Base-by-base conservation (phyloP, 1,140 invertebrate genomes). In the Brachionus asplanchnoidis region DNA sequence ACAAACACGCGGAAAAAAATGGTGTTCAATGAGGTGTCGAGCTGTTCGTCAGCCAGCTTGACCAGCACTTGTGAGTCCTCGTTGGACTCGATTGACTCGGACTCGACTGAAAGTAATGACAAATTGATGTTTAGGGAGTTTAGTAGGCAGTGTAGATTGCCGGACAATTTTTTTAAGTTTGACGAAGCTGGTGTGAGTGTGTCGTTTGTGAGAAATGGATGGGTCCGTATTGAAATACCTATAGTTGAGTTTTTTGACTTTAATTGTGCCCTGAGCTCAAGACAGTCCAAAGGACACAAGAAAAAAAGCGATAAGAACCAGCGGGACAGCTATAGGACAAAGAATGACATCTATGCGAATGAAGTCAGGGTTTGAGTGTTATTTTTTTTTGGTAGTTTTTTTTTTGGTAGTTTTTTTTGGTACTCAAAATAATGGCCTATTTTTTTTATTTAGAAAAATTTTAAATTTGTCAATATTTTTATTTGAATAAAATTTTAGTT, bases 171-270 rank as follows among this genome's bases (percentile, higher is more conserved):
- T 50, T 77, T 77, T 9, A 77, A 77, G 32, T 77, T 77, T 53
- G 73, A 77, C n/a, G 73, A 77, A 53, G 42, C 73, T 17, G 73
- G 73, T 32, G 73, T 77, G 6, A 77, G 42, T 77, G 73, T 77
- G 1, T 77, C 73, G 23, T 77, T 77, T 77, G 73, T 77, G 11
- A 77, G 26, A 12, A 77, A 77, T 44, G 73, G 73, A 77, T 77
- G 73, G 73, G 73, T 77, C 9, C 7, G 73, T 14, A 32, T 77
- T 26, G 73, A 77, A 77, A 77, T 77, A 77, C 73, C 73, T 5
- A 77, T 77, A 26, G 20, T 77, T 23, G 73, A 77, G 42, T 77
- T 77, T 77, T 77, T 77, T 77, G 73, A 77, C 28, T 77, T 77
- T 46, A 77, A 77, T 77, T 77, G 40, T 53, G 44, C 73, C 2